phyloP scores from a whole-genome alignment of 2,113 vertebrate species.

The Columba livia region DNA sequence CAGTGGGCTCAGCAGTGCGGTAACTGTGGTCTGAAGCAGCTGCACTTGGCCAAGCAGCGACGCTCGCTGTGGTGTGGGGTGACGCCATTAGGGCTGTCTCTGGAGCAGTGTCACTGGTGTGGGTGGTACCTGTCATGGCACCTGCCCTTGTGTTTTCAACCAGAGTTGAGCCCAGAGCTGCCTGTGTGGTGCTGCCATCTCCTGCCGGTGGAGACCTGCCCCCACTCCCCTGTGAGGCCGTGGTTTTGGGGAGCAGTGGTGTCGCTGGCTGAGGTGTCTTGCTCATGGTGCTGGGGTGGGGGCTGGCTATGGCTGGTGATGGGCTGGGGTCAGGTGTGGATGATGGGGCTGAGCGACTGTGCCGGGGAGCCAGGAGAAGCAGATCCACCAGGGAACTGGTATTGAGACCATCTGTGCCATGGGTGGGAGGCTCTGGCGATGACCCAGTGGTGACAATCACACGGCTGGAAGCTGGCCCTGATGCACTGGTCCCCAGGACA shows the following conservation, averaged over 20 bases:
- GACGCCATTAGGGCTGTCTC: fast-evolving
- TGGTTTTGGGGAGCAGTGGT: fast-evolving
- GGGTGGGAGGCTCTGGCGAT: not conserved
- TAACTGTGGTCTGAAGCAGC: fast-evolving
- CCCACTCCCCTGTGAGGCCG: fast-evolving
- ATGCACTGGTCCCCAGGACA: not conserved
- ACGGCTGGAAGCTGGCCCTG: fast-evolving
- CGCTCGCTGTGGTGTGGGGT: fast-evolving
- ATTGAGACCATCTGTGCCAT: fast-evolving
- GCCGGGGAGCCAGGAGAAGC: not conserved
- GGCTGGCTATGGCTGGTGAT: fast-evolving
- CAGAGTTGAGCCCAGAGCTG: fast-evolving
- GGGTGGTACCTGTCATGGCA: fast-evolving
- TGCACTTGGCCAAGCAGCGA: fast-evolving
- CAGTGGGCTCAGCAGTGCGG: no score
- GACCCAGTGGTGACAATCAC: fast-evolving
- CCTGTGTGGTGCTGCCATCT: not conserved
- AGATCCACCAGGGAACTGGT: fast-evolving
- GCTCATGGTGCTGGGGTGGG: fast-evolving
- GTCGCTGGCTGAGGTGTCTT: not conserved
- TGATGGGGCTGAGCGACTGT: fast-evolving
- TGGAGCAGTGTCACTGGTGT: fast-evolving
- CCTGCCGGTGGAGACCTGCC: not conserved
- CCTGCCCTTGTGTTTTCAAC: not conserved
- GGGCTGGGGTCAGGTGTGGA: not conserved